Evolutionary conservation across 2,797 vertebrate genomes (phyloP).

Genomic region (Anguilla anguilla): DNA sequence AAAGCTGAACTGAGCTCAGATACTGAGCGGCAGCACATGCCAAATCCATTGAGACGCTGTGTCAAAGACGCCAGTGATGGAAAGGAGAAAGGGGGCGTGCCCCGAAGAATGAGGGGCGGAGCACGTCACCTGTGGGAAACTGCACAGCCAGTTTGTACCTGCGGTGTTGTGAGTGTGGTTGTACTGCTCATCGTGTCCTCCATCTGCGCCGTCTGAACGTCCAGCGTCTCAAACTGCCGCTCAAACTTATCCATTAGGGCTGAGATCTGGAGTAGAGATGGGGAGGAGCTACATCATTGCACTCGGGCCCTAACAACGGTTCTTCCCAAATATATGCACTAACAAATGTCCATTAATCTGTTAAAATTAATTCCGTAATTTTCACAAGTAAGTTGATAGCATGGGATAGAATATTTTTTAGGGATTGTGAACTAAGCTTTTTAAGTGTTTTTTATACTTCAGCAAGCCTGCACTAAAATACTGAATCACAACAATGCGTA

Average conservation of each 20-base stretch:
- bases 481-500: no score
- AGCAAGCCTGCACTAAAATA: background rate
- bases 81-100: background rate
- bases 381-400: background rate
- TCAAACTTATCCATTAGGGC: constrained; percentile 93
- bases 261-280: constrained; percentile 76
- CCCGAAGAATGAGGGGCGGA: background rate
- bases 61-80: background rate
- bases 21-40: background rate
- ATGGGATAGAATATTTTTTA: background rate
- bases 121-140: background rate
- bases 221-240: constrained; percentile 92
- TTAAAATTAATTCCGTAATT: background rate
- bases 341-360: background rate
- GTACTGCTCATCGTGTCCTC: constrained; percentile 89
- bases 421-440: background rate
- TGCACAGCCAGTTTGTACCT: background rate
- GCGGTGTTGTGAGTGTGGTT: constrained; percentile 34
- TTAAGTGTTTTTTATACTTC: background rate
- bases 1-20: background rate
- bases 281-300: background rate
- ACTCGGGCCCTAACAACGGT: background rate
- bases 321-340: background rate
- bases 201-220: constrained; percentile 94
- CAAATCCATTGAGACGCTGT: background rate